These are phyloP conservation scores for Resseliella maxima DNA, from an alignment of 2,888 invertebrate genomes.

Conservation along the genomic window DNA sequence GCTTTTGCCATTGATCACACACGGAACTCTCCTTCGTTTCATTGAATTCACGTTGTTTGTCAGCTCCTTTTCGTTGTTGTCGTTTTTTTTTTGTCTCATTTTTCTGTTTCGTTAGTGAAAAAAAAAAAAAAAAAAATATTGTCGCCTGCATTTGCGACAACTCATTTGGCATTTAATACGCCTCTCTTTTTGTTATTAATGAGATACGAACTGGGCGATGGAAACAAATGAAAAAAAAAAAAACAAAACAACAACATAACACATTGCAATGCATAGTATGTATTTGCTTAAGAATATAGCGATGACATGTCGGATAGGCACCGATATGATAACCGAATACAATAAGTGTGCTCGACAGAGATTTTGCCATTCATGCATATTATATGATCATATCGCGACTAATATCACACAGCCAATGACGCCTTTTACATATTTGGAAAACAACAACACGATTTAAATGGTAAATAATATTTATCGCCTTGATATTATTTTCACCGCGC, in stretches of 20 bases:
- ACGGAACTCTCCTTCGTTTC: constrained; percentile 5
- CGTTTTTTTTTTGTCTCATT: not conserved
- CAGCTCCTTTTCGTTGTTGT: not conserved
- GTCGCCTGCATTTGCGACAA: not conserved
- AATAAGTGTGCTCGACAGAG: not conserved
- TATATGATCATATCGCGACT: not conserved
- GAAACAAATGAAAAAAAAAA: no score
- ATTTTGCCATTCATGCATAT: not conserved
- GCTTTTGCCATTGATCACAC: constrained; percentile 3
- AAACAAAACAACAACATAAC: not conserved
- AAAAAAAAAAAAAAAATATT: no score
- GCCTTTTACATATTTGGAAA: constrained; percentile 26
- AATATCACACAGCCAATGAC: not conserved
- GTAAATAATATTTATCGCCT: constrained; percentile 9
- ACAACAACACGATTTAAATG: constrained; percentile 4
- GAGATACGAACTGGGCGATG: not conserved
- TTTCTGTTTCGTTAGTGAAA: not conserved
- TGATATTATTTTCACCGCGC: not conserved
- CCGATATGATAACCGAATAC: no score
- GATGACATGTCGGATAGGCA: not conserved
- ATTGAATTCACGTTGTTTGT: not conserved
- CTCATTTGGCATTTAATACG: not conserved
- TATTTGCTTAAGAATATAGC: constrained; percentile 2
- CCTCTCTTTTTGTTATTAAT: not conserved
- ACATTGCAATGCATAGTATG: not conserved